phyloP scores from a whole-genome alignment of 2,888 invertebrate genomes.

The Eupithecia subumbrata region DNA sequence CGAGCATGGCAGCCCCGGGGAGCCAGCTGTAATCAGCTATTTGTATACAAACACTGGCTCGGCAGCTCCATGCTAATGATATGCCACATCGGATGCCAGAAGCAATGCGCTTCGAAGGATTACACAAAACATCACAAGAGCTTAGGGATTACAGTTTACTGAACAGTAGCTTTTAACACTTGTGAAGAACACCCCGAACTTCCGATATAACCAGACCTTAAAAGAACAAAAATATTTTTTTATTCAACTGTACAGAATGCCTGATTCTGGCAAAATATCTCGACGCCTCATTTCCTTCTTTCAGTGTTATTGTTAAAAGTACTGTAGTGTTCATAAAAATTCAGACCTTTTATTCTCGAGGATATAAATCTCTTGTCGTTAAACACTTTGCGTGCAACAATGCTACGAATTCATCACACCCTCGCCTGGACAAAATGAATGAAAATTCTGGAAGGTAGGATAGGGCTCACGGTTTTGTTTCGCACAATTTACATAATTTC shows the following conservation, averaged over 20 bases:
- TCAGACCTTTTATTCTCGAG: background rate
- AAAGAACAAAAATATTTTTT: background rate
- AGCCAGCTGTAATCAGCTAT: conserved; percentile 22
- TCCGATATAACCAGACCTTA: background rate
- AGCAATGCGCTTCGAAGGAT: conserved; percentile 15
- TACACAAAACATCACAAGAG: conserved; percentile 8
- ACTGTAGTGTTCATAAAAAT: background rate
- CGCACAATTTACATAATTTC: conserved; percentile 25
- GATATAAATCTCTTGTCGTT: conserved; percentile 4
- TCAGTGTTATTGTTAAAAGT: conserved; percentile 9
- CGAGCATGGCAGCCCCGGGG: conserved; percentile 4
- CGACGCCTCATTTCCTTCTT: background rate
- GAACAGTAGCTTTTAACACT: background rate
- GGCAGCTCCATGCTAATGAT: conserved; percentile 19
- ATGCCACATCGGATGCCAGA: conserved; percentile 5
- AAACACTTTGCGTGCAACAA: conserved; percentile 7
- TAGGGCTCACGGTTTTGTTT: conserved; percentile 6
- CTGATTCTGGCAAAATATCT: background rate
- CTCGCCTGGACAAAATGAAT: background rate
- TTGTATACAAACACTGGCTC: conserved; percentile 30
- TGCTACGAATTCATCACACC: background rate
- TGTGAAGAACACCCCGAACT: background rate
- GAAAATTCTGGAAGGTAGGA: background rate
- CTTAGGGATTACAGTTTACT: background rate
- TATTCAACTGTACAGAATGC: background rate